Percentiles rank a stretch among this genome's conserved stretches.
Conservation (phyloP, 2,888 invertebrate species). For the Idaea aversata region DNA sequence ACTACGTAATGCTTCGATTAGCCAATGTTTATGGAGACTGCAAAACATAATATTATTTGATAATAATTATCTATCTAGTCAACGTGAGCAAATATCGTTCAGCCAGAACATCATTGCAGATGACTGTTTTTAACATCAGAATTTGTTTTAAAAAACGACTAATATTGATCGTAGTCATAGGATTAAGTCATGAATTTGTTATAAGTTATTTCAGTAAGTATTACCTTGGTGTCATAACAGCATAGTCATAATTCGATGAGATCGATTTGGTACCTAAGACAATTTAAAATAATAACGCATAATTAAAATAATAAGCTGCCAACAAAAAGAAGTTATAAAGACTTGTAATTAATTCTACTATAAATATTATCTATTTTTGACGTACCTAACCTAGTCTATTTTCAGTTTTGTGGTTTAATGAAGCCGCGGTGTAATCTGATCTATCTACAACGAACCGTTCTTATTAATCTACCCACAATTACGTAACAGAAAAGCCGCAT, state of each 20-base stretch:
- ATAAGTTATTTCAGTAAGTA: background rate
- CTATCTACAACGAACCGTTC: background rate
- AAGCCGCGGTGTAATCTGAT: background rate
- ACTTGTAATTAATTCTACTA: background rate
- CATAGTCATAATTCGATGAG: slow-evolving; percentile 11
- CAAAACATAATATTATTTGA: slow-evolving; percentile 4
- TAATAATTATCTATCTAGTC: slow-evolving; percentile 38
- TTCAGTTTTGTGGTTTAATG: background rate
- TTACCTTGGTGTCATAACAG: slow-evolving; percentile 8
- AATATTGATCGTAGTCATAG: slow-evolving; percentile 19
- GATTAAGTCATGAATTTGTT: slow-evolving; percentile 2
- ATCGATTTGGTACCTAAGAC: slow-evolving; percentile 1
- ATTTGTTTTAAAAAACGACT: slow-evolving; percentile 12
- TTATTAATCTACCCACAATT: background rate
- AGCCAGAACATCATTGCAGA: slow-evolving; percentile 18
- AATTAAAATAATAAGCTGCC: too few species aligned
- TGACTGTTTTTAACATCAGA: slow-evolving; percentile 18
- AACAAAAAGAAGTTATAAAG: background rate
- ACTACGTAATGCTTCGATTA: background rate
- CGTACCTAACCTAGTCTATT: background rate
- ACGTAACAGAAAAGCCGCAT: background rate
- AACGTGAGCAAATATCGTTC: slow-evolving; percentile 29
- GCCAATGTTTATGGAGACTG: background rate
- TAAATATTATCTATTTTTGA: background rate
- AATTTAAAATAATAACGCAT: background rate